phyloP scores from a whole-genome alignment of 2,888 invertebrate species.

The Eupelmus urozonus region DNA sequence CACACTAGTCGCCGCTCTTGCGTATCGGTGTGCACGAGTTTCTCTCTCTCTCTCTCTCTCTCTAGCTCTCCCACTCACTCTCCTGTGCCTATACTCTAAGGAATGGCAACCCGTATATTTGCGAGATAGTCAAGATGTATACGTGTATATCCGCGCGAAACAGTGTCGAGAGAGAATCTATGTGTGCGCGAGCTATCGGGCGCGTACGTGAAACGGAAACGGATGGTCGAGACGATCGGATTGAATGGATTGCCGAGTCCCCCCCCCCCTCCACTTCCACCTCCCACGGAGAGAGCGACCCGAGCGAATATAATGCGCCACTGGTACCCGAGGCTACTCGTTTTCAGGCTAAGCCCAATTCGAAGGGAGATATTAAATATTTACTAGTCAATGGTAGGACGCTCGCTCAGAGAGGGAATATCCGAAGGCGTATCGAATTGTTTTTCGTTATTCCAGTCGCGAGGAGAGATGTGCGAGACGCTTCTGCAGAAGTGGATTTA shows the following conservation, averaged over 20 bases:
- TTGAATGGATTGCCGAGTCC: constrained; percentile 44
- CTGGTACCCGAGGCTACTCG: neutral
- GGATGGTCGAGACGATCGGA: constrained; percentile 30
- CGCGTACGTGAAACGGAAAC: constrained; percentile 22
- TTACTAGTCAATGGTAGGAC: no score
- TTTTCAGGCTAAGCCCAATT: no score
- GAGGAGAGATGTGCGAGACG: no score
- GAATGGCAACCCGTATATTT: constrained; percentile 18
- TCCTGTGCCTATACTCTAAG: neutral
- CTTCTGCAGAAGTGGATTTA: no score
- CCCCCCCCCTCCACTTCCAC: no score
- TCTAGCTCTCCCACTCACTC: neutral
- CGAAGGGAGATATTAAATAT: constrained; percentile 25
- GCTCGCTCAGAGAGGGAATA: no score
- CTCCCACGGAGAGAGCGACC: constrained; percentile 7
- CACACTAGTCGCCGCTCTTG: no score
- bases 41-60: neutral
- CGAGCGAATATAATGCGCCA: constrained; percentile 30
- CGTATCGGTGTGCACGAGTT: no score
- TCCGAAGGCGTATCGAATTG: no score
- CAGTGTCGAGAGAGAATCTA: neutral
- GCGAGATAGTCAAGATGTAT: constrained; percentile 10
- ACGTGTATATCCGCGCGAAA: neutral
- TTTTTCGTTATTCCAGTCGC: no score
- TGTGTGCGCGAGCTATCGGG: neutral